These are phyloP conservation scores for Buceros bicornis DNA, from an alignment of 2,797 vertebrate species.

Conservation along the genomic window DNA sequence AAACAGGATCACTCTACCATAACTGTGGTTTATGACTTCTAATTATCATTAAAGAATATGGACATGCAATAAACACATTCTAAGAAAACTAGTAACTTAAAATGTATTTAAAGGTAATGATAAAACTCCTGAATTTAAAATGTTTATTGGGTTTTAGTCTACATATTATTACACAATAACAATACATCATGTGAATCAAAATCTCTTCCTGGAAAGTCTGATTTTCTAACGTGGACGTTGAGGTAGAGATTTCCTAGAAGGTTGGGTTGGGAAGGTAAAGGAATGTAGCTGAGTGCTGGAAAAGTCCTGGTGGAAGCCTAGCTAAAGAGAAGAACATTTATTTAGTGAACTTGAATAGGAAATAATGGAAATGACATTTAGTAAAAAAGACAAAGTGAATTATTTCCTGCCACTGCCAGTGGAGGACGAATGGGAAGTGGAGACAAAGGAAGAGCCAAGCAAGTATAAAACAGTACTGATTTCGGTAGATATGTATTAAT, in stretches of 20 bases:
- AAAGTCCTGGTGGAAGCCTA: not conserved
- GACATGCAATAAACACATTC: not conserved
- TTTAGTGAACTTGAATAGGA: not conserved
- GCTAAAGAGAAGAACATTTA: not conserved
- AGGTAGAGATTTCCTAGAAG: not conserved
- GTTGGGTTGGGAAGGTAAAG: not conserved
- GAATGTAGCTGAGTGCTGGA: not conserved
- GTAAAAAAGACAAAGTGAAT: not conserved
- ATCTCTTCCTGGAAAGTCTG: not conserved
- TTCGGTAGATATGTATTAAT: not conserved
- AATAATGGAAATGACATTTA: not conserved
- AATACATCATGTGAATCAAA: not conserved
- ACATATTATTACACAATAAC: not conserved
- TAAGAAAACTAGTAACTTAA: not conserved
- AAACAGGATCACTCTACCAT: not conserved
- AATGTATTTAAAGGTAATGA: not conserved
- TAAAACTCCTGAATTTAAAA: not conserved
- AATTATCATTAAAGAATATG: not conserved
- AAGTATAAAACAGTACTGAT: not conserved
- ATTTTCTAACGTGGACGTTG: not conserved
- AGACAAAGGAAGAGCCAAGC: not conserved
- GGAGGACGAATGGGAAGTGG: not conserved
- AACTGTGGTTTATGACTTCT: not conserved
- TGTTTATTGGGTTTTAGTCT: not conserved
- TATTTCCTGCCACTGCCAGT: not conserved